A percentile compares a stretch with the other conserved stretches of the same genome.
Evolutionary conservation across 2,113 vertebrate genomes (phyloP).

Genomic region (Sebastes fasciatus): DNA sequence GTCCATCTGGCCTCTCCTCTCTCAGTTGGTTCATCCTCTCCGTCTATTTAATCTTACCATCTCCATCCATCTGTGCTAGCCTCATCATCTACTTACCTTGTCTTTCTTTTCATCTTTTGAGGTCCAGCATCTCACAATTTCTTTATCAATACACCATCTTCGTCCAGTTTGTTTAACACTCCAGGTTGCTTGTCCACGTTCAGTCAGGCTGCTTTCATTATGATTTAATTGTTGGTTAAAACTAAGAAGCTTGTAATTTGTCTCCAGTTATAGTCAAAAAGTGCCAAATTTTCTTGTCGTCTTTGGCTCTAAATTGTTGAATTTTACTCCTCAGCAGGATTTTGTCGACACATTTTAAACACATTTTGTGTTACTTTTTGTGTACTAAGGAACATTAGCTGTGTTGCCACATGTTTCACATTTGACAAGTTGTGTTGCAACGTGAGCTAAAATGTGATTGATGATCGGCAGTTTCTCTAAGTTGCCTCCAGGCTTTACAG

Average conservation of each 20-base stretch:
- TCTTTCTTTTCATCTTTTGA: background rate
- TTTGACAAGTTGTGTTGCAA: background rate
- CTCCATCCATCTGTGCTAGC: conserved; percentile 12
- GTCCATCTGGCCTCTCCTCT: conserved; percentile 22
- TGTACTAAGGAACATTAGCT: background rate
- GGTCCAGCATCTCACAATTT: background rate
- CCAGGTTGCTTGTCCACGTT: background rate
- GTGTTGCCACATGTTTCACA: background rate
- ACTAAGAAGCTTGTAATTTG: background rate
- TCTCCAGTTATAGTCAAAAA: background rate
- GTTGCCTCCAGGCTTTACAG: background rate
- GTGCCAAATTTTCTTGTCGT: conserved; percentile 10
- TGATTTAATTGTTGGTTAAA: background rate
- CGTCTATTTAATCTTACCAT: conserved; percentile 2
- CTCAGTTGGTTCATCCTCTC: background rate
- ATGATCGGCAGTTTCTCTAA: background rate
- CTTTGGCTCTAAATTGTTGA: background rate
- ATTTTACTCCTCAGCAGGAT: background rate
- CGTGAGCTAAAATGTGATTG: background rate
- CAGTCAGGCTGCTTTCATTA: background rate
- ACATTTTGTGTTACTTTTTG: background rate
- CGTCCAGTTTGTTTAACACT: background rate
- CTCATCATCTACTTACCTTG: background rate
- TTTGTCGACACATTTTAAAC: background rate
- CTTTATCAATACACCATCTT: background rate